phyloP scores from a whole-genome alignment of 30 jellyfish, hydroid and myxozoan genomes.

The Sanderia malayensis region DNA sequence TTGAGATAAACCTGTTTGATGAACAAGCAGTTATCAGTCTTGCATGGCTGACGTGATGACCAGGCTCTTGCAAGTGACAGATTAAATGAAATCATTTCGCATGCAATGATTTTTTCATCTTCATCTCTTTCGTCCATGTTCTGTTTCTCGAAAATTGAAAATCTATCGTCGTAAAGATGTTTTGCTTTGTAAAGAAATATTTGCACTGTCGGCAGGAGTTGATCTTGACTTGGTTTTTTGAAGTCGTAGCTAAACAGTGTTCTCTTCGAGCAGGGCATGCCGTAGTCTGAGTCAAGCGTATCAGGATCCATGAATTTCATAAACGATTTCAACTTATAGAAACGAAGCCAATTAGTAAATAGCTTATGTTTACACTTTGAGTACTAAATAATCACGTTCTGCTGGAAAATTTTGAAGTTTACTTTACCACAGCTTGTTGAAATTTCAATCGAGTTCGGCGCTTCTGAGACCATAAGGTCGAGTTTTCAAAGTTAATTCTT shows the following conservation, averaged over 20 bases:
- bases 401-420: too few species aligned
- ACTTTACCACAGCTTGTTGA: too few species aligned
- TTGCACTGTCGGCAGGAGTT: constrained; percentile 21
- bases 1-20: constrained; percentile 14
- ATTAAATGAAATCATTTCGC: background rate
- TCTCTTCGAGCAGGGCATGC: background rate
- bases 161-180: constrained; percentile 51
- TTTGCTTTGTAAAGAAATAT: constrained; percentile 33
- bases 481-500: too few species aligned
- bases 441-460: too few species aligned
- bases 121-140: background rate
- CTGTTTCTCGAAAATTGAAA: background rate
- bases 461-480: too few species aligned
- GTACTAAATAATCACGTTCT: too few species aligned
- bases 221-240: background rate
- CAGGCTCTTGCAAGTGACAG: constrained; percentile 46
- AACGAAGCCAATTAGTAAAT: too few species aligned
- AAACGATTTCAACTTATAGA: too few species aligned
- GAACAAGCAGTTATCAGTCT: constrained; percentile 5
- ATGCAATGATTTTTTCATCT: background rate
- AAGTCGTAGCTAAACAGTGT: constrained; percentile 6
- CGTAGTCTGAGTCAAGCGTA: too few species aligned
- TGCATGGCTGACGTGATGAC: constrained; percentile 1
- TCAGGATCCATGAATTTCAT: too few species aligned
- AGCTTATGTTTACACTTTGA: too few species aligned